Evolutionary conservation across 2,888 invertebrate genomes (phyloP).

Genomic region (Melieria picta): DNA sequence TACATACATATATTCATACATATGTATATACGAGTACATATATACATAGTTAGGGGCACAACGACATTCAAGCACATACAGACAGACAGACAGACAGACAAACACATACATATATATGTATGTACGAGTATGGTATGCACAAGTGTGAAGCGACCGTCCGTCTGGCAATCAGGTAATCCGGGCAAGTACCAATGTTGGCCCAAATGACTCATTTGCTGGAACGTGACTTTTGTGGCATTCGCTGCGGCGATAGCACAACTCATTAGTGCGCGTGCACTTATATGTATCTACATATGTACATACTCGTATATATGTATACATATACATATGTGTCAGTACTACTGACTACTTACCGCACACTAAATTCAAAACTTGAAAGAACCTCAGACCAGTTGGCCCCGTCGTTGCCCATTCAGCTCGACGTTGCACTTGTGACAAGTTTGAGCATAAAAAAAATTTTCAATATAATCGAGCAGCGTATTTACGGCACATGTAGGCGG

Average conservation of each 20-base stretch:
- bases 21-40: no score
- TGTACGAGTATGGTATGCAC: neutral
- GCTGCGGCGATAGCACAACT: constrained; percentile 42
- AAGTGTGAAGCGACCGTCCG: neutral
- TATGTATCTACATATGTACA: constrained; percentile 5
- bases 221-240: constrained; percentile 46
- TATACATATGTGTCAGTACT: no score
- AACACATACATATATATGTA: neutral
- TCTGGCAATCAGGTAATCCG: constrained; percentile 27
- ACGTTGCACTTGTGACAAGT: constrained; percentile 43
- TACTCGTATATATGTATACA: no score
- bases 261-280: constrained; percentile 39
- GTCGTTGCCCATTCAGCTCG: no score
- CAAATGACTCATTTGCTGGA: constrained; percentile 46
- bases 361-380: no score
- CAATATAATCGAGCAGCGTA: constrained; percentile 43
- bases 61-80: constrained; percentile 5
- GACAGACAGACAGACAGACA: neutral
- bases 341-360: no score
- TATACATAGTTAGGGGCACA: neutral
- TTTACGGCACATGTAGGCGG: constrained; percentile 42
- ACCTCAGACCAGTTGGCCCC: no score
- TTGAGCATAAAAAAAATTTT: constrained; percentile 41
- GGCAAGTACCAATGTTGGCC: constrained; percentile 45
- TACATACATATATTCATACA: no score